Evolutionary conservation across 2,888 invertebrate genomes (phyloP), one percentile per base, ranked within the genome.

Genomic region (Trilocha varians): DNA sequence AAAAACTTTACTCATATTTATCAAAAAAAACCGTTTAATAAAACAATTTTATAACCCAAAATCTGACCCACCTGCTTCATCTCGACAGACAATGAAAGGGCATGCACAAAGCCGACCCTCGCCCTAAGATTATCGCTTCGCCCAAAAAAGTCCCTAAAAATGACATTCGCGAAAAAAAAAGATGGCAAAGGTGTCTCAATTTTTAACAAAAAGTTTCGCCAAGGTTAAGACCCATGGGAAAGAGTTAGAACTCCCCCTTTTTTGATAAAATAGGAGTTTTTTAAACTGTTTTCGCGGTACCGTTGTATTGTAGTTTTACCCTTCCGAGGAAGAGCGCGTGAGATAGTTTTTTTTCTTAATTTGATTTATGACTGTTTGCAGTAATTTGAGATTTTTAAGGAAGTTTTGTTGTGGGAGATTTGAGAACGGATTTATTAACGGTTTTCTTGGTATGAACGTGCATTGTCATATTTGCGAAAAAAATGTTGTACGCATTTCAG

Each of bases 141-240:
- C 34, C 32, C 16, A 35, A 38, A 25, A 25, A 25, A 25, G 34
- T 25, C 38, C 16, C 15, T 15, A 38, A 38, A 42, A 76, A 76
- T 68, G 60, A 57, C 52, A 55, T 46, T 59, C 55, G 63, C 66
- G 67, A 62, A 57, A 59, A 55, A 68, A 74, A 83, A 83, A 82
- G 84, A 85, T 85, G 76, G 61, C 82, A 84, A 85, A 85, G 84
- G 83, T 84, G 85, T 85, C 83, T 79, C 74, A 75, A 75, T 78
- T 83, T 78, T 75, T 62, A 58, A 58, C 68, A 67, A 75, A 78
- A 77, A 80, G 72, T 56, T 67, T 68, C 70, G 68, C 71, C 68
- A 74, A 84, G 83, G 83, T 84, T 85, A 84, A 84, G 84, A 84
- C 75, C 78, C 85, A 79, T 85, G 85, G 83, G 85, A 85, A 85